These are phyloP conservation scores for Xestobium rufovillosum DNA, from an alignment of 2,888 invertebrate species.

Conservation along the genomic window DNA sequence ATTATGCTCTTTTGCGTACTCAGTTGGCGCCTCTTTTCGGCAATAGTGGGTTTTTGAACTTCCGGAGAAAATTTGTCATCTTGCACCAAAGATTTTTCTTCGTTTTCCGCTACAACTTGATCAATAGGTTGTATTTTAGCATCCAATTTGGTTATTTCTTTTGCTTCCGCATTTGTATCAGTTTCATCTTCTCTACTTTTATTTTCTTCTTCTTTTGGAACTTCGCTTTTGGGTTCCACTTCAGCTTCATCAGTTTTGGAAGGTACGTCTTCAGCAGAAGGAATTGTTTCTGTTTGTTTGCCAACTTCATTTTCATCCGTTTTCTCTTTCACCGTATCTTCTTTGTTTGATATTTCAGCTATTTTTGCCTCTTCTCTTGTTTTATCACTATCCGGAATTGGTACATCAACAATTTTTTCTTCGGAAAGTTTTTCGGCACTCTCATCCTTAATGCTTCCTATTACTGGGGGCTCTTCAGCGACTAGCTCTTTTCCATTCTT, in stretches of 20 bases:
- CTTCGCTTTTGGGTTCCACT: slow-evolving; percentile 9
- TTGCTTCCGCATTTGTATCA: slow-evolving; percentile 13
- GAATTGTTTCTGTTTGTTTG: slow-evolving; percentile 28
- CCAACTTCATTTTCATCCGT: slow-evolving; percentile 5
- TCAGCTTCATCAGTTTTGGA: slow-evolving; percentile 6
- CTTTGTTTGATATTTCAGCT: too few relatives aligned
- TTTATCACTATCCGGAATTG: slow-evolving; percentile 10
- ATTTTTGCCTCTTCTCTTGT: slow-evolving; percentile 10
- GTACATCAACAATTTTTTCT: slow-evolving; percentile 14
- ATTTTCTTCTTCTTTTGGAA: slow-evolving; percentile 13
- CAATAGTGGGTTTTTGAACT: slow-evolving; percentile 12
- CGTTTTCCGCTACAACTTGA: slow-evolving; percentile 12
- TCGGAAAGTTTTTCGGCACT: slow-evolving; percentile 17
- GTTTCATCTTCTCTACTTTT: slow-evolving; percentile 17
- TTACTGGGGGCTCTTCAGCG: slow-evolving; percentile 4
- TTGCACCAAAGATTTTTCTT: too few relatives aligned
- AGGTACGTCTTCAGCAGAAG: slow-evolving; percentile 34
- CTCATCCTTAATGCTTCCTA: slow-evolving; percentile 14
- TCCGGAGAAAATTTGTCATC: too few relatives aligned
- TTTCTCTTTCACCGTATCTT: slow-evolving; percentile 15
- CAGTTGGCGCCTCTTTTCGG: slow-evolving; percentile 9
- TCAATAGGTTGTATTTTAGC: slow-evolving; percentile 9
- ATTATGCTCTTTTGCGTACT: slow-evolving; percentile 9
- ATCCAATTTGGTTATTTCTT: slow-evolving; percentile 12
- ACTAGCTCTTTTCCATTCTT: slow-evolving; percentile 5